Evolutionary conservation across 2,888 invertebrate genomes (phyloP).

Genomic region (Scaptomyza parva): DNA sequence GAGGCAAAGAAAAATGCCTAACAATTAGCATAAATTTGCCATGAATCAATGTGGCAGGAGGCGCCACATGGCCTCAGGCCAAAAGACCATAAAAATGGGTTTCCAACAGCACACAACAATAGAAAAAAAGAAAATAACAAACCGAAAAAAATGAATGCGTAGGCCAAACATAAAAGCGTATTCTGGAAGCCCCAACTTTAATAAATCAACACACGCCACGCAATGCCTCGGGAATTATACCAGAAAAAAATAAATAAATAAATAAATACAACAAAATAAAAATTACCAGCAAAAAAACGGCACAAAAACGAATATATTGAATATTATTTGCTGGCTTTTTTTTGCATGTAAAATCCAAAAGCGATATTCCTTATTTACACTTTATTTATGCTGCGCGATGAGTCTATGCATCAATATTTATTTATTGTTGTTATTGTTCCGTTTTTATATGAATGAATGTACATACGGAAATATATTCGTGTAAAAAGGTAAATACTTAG

Average conservation of each 20-base stretch:
- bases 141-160: constrained; percentile 27
- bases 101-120: constrained; percentile 7
- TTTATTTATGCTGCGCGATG: constrained; percentile 1
- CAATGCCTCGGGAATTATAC: constrained; percentile 20
- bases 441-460: neutral
- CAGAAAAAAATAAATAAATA: neutral
- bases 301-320: constrained; percentile 11
- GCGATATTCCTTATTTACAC: neutral
- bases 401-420: neutral
- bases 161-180: constrained; percentile 39
- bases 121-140: constrained; percentile 2
- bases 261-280: neutral
- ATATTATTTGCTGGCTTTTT: neutral
- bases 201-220: constrained; percentile 67
- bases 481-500: neutral
- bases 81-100: constrained; percentile 34
- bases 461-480: too few relatives aligned
- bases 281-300: constrained; percentile 27
- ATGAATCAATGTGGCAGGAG: constrained; percentile 60
- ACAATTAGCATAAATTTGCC: constrained; percentile 75
- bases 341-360: neutral
- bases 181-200: constrained; percentile 25
- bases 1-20: constrained; percentile 40
- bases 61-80: constrained; percentile 15
- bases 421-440: neutral